Evolutionary conservation across 2,888 invertebrate species (phyloP).

Genomic region (Pristionchus entomophagus): DNA sequence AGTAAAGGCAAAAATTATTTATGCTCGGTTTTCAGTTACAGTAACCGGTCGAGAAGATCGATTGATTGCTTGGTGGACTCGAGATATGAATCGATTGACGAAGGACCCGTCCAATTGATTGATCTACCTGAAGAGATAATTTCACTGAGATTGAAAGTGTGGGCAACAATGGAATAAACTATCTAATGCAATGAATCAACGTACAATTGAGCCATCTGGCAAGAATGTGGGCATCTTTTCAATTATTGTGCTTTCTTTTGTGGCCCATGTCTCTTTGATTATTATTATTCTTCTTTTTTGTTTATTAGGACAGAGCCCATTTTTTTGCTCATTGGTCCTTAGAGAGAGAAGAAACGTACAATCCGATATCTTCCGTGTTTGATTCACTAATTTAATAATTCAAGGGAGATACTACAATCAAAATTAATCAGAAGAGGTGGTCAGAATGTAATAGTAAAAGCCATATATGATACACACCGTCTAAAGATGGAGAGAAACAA

Average conservation of each 20-base stretch:
- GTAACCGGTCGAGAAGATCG: background rate
- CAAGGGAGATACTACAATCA: background rate
- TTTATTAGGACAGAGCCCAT: constrained; percentile 27
- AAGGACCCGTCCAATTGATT: background rate
- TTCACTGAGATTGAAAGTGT: constrained; percentile 35
- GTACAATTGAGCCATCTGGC: constrained; percentile 21
- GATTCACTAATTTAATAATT: background rate
- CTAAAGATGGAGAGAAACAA: constrained; percentile 10
- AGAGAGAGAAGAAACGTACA: background rate
- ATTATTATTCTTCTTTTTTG: constrained; percentile 1
- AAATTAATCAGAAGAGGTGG: background rate
- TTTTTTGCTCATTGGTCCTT: constrained; percentile 28
- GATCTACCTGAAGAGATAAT: constrained; percentile 9
- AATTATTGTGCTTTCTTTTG: constrained; percentile 12
- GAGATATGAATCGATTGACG: constrained; percentile 20
- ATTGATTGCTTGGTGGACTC: background rate
- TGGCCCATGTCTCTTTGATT: too few relatives aligned
- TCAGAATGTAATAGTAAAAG: background rate
- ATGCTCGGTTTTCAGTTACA: background rate
- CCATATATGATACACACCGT: constrained; percentile 16
- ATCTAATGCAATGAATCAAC: constrained; percentile 9
- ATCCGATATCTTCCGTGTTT: background rate
- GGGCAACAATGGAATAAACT: constrained; percentile 32
- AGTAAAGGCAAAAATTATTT: background rate
- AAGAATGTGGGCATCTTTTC: constrained; percentile 14